Evolutionary conservation across 2,113 vertebrate species (phyloP).

Genomic region (Pseudopodoces humilis): DNA sequence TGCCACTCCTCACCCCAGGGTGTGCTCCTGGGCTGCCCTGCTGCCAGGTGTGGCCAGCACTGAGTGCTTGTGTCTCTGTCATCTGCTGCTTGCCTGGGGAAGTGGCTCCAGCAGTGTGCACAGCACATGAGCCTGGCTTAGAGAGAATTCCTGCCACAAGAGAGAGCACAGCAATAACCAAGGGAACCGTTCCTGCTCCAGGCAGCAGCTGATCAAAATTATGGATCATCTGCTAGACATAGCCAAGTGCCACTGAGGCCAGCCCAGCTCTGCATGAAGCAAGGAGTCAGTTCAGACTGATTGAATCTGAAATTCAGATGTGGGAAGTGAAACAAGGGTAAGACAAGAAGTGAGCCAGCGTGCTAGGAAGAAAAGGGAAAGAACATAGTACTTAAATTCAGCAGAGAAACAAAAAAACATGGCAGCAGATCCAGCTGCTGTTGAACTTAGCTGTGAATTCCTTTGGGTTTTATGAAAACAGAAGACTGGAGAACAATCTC

Average conservation of each 20-base stretch:
- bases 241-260: not conserved
- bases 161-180: not conserved
- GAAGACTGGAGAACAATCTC: not conserved
- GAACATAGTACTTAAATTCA: not conserved
- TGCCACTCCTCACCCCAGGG: not conserved
- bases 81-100: not conserved
- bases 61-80: not conserved
- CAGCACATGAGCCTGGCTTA: not conserved
- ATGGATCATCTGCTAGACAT: not conserved
- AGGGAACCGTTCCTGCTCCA: not conserved
- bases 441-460: not conserved
- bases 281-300: not conserved
- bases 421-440: not conserved
- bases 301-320: not conserved
- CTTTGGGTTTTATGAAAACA: not conserved
- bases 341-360: not conserved
- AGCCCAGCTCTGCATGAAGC: not conserved
- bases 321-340: not conserved
- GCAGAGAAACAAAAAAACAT: not conserved
- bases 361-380: not conserved
- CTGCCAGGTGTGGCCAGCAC: accelerated
- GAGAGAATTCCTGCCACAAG: not conserved
- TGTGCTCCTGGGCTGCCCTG: not conserved
- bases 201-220: not conserved
- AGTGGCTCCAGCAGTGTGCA: not conserved